Evolutionary conservation across 2,888 invertebrate species (phyloP), one percentile per base, ranked within the genome.

Genomic region (Notodonta dromedarius): DNA sequence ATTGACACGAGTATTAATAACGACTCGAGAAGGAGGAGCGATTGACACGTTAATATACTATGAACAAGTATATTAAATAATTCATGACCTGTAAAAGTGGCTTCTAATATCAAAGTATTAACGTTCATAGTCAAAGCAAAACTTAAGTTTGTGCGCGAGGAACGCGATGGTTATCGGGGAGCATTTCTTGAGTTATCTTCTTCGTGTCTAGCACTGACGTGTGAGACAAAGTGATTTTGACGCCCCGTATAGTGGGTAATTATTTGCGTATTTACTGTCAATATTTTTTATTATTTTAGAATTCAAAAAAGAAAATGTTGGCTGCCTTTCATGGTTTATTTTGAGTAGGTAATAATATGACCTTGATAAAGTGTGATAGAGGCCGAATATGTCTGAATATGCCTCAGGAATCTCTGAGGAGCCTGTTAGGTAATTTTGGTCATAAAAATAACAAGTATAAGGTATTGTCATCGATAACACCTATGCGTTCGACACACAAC

Each of bases 1-100:
- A 89, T 88, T 90, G 91, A 91, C 91, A 89, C 86, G 87, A 88
- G 91, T 91, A 91, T 90, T 91, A 90, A 90, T 90, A 90, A 85
- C 81, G 77, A 78, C 76, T 84, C 56, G 67, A 66, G 83, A 78
- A 84, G 87, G 87, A 90, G 89, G 89, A 82, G 90, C 90, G 87
- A 86, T 91, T 90, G 91, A 91, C 91, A 90, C 89, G 82, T 92
- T 90, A 90, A 89, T 89, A 87, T 84, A 83, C 79, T 71, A 71
- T 73, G 70, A 61, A 80, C 85, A 73, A 79, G 69, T 44, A 63
- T 70, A 66, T 52, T 2, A 8, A 58, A 50, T 44, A 40, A 13
- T 24, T 11, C 58, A 14, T 7, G n/a, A 59, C 60, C 60, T n/a
- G 0, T 39, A 2, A 83, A 71, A 77, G 62, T 73, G 8, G 52